phyloP scores from a whole-genome alignment of 2,113 vertebrate species.

The Odontesthes bonariensis region DNA sequence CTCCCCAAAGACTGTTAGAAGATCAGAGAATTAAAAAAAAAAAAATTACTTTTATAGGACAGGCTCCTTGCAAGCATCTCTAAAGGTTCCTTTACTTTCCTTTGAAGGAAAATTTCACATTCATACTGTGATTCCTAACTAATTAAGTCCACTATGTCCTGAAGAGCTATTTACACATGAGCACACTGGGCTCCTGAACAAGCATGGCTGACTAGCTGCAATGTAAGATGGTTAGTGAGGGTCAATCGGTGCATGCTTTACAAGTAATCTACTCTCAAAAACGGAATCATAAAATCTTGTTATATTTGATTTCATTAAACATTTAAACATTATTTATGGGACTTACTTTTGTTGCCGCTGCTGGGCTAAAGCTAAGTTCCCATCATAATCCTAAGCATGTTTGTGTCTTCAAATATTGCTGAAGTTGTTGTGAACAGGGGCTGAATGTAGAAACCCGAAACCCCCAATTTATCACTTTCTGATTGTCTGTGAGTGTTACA shows the following conservation, averaged over 20 bases:
- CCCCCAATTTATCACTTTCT: neutral
- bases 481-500: neutral
- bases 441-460: neutral
- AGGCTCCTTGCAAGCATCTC: neutral
- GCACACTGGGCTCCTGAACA: neutral
- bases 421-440: neutral
- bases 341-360: neutral
- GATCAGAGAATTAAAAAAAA: neutral
- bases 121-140: too few species aligned
- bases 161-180: neutral
- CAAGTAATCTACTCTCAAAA: neutral
- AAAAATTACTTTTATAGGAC: neutral
- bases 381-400: neutral
- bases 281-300: neutral
- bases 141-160: neutral
- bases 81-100: neutral
- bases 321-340: too few species aligned
- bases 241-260: neutral
- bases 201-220: neutral
- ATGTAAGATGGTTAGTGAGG: slow-evolving; percentile 21
- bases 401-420: neutral
- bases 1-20: too few species aligned
- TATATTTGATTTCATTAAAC: too few species aligned
- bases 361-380: neutral
- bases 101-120: too few species aligned